Evolutionary conservation across 2,888 invertebrate genomes (phyloP).

Genomic region (Cheilosia impressa): DNA sequence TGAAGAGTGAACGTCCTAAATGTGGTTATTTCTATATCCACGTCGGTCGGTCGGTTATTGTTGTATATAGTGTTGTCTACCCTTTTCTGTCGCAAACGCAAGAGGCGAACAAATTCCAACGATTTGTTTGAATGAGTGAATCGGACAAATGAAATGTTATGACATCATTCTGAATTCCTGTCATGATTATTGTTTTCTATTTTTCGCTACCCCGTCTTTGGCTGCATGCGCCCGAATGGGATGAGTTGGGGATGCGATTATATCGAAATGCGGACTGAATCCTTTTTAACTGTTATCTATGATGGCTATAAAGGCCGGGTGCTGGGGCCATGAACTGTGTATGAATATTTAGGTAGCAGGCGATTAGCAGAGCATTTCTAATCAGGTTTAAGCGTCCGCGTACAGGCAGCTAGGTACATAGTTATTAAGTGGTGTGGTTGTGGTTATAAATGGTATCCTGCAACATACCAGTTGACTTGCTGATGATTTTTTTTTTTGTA

Average conservation of each 20-base stretch:
- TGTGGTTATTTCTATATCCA: constrained; percentile 71
- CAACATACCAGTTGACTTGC: constrained; percentile 31
- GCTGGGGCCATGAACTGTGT: constrained; percentile 28
- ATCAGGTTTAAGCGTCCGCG: constrained; percentile 29
- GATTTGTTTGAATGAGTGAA: constrained; percentile 72
- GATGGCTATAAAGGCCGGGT: constrained; percentile 40
- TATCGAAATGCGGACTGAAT: constrained; percentile 57
- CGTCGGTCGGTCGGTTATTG: constrained; percentile 15
- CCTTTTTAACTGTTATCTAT: constrained; percentile 64
- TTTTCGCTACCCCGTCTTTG: constrained; percentile 31
- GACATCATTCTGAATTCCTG: constrained; percentile 70
- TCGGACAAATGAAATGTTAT: constrained; percentile 74
- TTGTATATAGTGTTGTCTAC: constrained; percentile 5
- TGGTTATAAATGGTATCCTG: constrained; percentile 11
- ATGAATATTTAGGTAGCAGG: constrained; percentile 42
- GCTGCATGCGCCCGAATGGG: constrained; percentile 9
- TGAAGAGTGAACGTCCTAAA: constrained; percentile 48
- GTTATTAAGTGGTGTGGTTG: constrained; percentile 53
- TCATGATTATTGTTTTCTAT: constrained; percentile 71
- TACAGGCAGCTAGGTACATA: neutral
- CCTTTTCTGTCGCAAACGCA: constrained; percentile 38
- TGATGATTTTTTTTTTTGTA: constrained; percentile 1
- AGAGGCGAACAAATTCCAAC: constrained; percentile 60
- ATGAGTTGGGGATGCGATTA: constrained; percentile 39
- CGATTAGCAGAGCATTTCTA: constrained; percentile 57